A percentile compares a stretch with the other conserved stretches of the same genome.
These are phyloP conservation scores for Zootermopsis nevadensis DNA, from an alignment of 2,888 invertebrate genomes.

Conservation along the genomic window DNA sequence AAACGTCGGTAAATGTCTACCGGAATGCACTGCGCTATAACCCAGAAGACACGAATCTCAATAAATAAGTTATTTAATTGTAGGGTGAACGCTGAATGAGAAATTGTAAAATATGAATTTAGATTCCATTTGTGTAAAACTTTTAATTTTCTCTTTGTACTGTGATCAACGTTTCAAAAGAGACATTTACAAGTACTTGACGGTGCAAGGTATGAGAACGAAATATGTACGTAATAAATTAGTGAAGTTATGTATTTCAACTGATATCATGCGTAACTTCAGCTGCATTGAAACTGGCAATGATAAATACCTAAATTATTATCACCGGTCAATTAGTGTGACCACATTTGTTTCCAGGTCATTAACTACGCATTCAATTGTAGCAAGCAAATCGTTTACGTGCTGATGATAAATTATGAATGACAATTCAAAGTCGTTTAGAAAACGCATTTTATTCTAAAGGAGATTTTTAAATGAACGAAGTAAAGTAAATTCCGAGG, in stretches of 20 bases:
- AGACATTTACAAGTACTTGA: not conserved
- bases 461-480: not conserved
- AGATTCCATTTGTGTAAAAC: too few species aligned
- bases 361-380: slow-evolving; percentile 26
- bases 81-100: too few species aligned
- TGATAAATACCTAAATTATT: slow-evolving; percentile 26
- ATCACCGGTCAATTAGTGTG: slow-evolving; percentile 21
- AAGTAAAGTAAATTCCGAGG: not conserved
- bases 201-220: not conserved
- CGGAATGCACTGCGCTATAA: too few species aligned
- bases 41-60: too few species aligned
- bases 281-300: slow-evolving; percentile 19
- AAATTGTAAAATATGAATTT: too few species aligned
- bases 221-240: not conserved
- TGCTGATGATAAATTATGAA: slow-evolving; percentile 16
- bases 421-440: not conserved
- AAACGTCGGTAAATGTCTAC: too few species aligned
- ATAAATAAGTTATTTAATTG: too few species aligned
- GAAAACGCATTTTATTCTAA: not conserved
- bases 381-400: slow-evolving; percentile 1
- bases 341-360: slow-evolving; percentile 32
- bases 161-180: too few species aligned
- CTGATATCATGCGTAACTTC: slow-evolving; percentile 14
- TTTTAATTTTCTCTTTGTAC: too few species aligned
- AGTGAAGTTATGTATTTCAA: not conserved